phyloP scores from a whole-genome alignment of 30 jellyfish, hydroid and myxozoan species.

The Sanderia malayensis region DNA sequence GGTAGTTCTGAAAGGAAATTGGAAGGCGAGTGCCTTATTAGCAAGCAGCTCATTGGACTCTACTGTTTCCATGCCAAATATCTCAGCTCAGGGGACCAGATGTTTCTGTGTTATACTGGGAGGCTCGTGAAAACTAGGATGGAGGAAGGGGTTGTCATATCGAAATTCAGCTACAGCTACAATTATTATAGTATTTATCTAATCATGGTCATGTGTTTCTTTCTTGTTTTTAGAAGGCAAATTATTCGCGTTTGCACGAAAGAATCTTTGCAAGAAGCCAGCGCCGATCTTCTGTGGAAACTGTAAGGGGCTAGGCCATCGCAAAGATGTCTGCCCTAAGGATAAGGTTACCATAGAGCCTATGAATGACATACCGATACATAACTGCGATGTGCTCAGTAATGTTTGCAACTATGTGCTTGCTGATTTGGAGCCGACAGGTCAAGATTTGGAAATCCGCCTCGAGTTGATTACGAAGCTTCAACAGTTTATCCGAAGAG shows the following conservation, averaged over 20 bases:
- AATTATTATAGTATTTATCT: too few species aligned
- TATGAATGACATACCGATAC: constrained; percentile 12
- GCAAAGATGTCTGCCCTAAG: constrained; percentile 29
- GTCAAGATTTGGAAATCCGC: constrained; percentile 26
- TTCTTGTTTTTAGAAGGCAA: not conserved
- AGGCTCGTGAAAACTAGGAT: too few species aligned
- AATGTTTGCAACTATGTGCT: constrained; percentile 26
- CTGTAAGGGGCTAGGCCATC: constrained; percentile 51
- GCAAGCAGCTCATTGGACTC: too few species aligned
- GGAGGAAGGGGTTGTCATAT: too few species aligned
- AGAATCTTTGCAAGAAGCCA: constrained; percentile 10
- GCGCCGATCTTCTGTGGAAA: constrained; percentile 43
- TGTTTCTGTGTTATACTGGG: too few species aligned
- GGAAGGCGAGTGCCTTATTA: too few species aligned
- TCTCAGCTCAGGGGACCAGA: too few species aligned
- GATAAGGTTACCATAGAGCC: constrained; percentile 10
- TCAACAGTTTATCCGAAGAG: not conserved
- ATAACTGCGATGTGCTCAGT: not conserved
- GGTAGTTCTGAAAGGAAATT: too few species aligned
- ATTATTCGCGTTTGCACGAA: constrained; percentile 5
- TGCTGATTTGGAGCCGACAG: constrained; percentile 30
- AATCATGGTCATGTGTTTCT: too few species aligned
- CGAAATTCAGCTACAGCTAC: too few species aligned
- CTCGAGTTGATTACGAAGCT: not conserved
- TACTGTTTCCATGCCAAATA: too few species aligned